Percentiles rank a stretch among this genome's conserved stretches.
Evolutionary conservation across 2,797 vertebrate species (phyloP).

Genomic region (Sus cebifrons): DNA sequence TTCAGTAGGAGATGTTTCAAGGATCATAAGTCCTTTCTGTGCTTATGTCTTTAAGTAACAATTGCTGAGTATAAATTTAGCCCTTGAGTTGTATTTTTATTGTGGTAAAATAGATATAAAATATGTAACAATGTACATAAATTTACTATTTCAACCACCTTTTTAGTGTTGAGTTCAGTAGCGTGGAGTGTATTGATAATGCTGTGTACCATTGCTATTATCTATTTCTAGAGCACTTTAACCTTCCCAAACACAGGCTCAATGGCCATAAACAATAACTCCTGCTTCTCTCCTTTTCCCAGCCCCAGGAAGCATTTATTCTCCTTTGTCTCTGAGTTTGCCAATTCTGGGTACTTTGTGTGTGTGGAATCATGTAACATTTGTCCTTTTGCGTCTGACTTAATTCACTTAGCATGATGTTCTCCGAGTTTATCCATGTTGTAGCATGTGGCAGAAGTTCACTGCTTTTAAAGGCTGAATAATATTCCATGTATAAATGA

Average conservation of each 20-base stretch:
- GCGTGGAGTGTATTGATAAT: not conserved
- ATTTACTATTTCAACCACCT: not conserved
- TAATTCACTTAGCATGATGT: not conserved
- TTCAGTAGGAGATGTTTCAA: not conserved
- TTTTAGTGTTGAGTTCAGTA: not conserved
- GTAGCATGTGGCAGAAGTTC: not conserved
- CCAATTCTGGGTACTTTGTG: not conserved
- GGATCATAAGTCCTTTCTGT: not conserved
- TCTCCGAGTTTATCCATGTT: not conserved
- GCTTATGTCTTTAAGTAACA: not conserved
- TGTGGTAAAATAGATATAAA: conserved; percentile 41
- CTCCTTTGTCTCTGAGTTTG: not conserved
- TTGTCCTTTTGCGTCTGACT: not conserved
- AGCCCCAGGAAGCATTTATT: not conserved
- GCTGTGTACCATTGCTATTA: not conserved
- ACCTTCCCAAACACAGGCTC: not conserved
- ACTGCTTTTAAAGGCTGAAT: not conserved
- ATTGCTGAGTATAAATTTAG: conserved; percentile 24
- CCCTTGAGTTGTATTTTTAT: conserved; percentile 17
- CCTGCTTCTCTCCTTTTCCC: not conserved
- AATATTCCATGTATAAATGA: not conserved
- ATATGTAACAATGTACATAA: not conserved
- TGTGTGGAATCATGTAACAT: not conserved
- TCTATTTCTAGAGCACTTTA: conserved; percentile 5
- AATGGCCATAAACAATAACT: not conserved